Evolutionary conservation across 2,113 vertebrate genomes (phyloP).

Genomic region (Pogonocichla stellata): DNA sequence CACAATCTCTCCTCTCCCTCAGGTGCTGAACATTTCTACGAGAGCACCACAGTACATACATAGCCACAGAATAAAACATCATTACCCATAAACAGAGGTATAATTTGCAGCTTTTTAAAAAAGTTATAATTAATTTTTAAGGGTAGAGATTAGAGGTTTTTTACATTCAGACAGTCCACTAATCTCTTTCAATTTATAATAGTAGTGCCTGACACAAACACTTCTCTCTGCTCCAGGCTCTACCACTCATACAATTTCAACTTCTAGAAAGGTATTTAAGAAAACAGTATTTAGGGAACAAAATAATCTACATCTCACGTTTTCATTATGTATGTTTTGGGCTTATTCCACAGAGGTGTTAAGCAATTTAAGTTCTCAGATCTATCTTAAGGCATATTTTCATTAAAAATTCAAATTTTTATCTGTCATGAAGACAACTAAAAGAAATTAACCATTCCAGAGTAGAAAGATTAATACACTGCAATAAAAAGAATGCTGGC

Average conservation of each 20-base stretch:
- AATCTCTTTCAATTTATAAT: not conserved
- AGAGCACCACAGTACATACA: not conserved
- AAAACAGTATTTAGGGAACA: not conserved
- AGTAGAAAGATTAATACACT: not conserved
- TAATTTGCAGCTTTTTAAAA: not conserved
- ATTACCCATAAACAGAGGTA: not conserved
- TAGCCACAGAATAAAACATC: not conserved
- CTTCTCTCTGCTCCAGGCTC: not conserved
- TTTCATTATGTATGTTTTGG: not conserved
- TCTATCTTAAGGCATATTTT: not conserved
- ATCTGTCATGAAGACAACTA: not conserved
- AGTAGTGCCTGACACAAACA: not conserved
- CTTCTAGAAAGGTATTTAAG: not conserved
- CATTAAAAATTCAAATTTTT: not conserved
- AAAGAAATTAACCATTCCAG: not conserved
- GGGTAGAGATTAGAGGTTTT: accelerated
- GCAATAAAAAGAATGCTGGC: not conserved
- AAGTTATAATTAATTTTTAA: not conserved
- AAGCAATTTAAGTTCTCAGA: not conserved
- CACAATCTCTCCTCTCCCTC: not conserved
- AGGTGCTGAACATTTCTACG: not conserved
- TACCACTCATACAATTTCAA: not conserved
- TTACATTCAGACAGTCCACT: not conserved
- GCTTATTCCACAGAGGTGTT: not conserved
- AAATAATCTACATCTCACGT: not conserved